These are phyloP conservation scores for Physeter macrocephalus DNA, from an alignment of 2,113 vertebrate genomes.

Conservation along the genomic window DNA sequence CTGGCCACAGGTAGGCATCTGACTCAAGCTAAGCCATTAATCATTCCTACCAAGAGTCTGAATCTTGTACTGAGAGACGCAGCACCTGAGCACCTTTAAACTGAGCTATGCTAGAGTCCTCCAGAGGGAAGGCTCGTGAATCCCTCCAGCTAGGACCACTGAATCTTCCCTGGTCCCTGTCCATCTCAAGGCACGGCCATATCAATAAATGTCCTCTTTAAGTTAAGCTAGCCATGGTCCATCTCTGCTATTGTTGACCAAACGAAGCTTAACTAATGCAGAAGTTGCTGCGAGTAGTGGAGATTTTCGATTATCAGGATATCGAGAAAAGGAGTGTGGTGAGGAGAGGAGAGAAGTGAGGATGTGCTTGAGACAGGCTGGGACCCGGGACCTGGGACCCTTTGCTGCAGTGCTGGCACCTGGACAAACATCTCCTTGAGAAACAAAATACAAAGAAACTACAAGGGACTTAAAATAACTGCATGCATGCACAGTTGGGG, in stretches of 20 bases:
- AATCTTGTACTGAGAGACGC: not conserved
- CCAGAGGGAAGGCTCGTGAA: not conserved
- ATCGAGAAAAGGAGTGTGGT: not conserved
- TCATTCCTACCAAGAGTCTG: not conserved
- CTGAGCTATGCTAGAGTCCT: not conserved
- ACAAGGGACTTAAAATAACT: too few species aligned
- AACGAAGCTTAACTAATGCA: not conserved
- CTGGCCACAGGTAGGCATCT: too few species aligned
- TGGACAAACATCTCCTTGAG: too few species aligned
- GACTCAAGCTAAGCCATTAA: not conserved
- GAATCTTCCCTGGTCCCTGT: not conserved
- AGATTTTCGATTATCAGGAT: not conserved
- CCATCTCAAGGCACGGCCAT: not conserved
- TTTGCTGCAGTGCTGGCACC: too few species aligned
- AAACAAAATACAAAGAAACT: too few species aligned
- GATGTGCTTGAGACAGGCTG: too few species aligned
- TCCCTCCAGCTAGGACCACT: not conserved
- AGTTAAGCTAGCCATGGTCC: not conserved
- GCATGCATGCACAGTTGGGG: too few species aligned
- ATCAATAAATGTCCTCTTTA: not conserved
- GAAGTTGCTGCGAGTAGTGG: not conserved
- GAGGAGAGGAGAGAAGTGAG: not conserved
- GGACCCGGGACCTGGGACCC: too few species aligned
- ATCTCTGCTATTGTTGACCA: not conserved
- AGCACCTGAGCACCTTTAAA: not conserved